phyloP scores from a whole-genome alignment of 2,113 vertebrate genomes.

The Alethe diademata region DNA sequence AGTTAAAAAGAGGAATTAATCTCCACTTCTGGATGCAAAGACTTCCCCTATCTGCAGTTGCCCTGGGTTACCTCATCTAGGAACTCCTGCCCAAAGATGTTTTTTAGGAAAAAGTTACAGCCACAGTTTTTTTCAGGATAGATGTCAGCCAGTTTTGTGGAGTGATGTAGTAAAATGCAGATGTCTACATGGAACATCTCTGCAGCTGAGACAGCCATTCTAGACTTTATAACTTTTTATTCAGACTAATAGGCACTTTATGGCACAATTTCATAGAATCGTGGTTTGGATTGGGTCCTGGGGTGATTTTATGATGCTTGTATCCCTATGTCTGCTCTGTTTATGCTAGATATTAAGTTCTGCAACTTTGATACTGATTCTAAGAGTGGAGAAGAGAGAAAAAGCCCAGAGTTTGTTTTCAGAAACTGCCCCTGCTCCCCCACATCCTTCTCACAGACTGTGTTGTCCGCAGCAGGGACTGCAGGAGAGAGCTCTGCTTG shows the following conservation, averaged over 20 bases:
- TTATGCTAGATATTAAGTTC: not conserved
- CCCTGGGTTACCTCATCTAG: not conserved
- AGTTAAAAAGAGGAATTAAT: not conserved
- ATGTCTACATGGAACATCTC: not conserved
- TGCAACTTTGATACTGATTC: not conserved
- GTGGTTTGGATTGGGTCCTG: not conserved
- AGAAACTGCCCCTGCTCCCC: fast-evolving
- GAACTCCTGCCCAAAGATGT: not conserved
- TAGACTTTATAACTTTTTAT: not conserved
- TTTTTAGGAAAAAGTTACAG: not conserved
- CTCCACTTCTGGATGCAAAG: not conserved
- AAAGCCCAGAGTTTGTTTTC: fast-evolving
- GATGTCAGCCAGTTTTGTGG: fast-evolving
- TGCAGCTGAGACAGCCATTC: not conserved
- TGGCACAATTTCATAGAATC: not conserved
- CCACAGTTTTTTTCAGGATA: not conserved
- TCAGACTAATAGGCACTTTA: not conserved
- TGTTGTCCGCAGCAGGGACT: not conserved
- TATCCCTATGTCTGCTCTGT: not conserved
- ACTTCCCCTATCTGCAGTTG: not conserved
- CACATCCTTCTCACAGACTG: not conserved
- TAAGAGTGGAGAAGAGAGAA: not conserved
- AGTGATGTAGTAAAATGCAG: not conserved
- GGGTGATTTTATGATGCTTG: not conserved
- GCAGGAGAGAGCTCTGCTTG: fast-evolving